These are phyloP conservation scores for Montipora efflorescens DNA, from an alignment of 64 coral and sea anemone genomes.

Conservation along the genomic window DNA sequence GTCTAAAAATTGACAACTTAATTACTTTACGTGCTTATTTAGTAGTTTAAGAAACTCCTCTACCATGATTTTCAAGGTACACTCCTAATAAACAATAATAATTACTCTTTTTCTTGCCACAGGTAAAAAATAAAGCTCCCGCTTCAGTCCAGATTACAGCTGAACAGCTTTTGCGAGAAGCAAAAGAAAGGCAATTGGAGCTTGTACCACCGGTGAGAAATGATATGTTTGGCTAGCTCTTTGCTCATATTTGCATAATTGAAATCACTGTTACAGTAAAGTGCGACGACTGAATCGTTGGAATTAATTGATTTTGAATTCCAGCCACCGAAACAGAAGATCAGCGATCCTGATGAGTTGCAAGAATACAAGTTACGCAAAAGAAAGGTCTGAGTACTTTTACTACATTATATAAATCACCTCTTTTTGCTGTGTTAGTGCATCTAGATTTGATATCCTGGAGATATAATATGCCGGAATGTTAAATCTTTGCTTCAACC, in stretches of 20 bases:
- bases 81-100: no score
- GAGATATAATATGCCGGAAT: no score
- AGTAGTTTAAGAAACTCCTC: no score
- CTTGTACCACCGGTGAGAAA: constrained; percentile 85
- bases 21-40: not conserved
- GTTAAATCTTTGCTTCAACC: no score
- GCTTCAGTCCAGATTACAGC: constrained; percentile 98
- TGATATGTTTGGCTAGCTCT: no score
- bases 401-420: no score
- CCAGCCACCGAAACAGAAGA: constrained; percentile 99
- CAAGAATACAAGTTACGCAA: constrained; percentile 97
- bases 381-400: constrained; percentile 79
- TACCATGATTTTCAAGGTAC: no score
- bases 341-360: constrained; percentile 97
- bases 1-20: no score
- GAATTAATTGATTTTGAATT: not conserved
- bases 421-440: no score
- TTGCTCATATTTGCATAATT: no score
- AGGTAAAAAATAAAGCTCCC: constrained; percentile 97
- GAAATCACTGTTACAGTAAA: not conserved
- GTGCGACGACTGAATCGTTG: not conserved
- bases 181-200: constrained; percentile 95
- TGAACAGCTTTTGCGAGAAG: constrained; percentile 94
- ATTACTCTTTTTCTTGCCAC: constrained; percentile 12
- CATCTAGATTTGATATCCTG: no score